Base-by-base conservation (phyloP, 2,888 invertebrate species). In the Philopedon plagiatum region DNA sequence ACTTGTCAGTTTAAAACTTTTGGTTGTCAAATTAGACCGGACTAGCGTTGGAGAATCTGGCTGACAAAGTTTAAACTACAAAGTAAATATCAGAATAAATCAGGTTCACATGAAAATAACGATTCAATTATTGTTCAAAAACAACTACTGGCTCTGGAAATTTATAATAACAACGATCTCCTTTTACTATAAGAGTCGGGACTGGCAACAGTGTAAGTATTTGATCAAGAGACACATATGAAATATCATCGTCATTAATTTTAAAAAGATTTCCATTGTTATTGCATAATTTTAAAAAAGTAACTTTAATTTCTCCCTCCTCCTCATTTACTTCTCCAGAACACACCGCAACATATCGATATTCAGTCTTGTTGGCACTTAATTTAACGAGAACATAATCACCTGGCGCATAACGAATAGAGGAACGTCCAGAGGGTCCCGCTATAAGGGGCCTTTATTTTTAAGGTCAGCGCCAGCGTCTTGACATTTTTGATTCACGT, bases 271-370 rank as follows among this genome's bases (percentile, higher is more conserved):
- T 57, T n/a, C 57, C 57, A 13, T 19, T 13, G 18, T 32, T 32
- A 32, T 13, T 34, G 13, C 32, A 57, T 32, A 34, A 29, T 57
- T 57, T 57, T 32, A 57, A 32, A 32, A 57, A 32, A n/a, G 57
- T 57, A 32, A 57, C 57, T 32, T 57, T 57, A 5, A 34, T 32
- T 57, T 57, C 57, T 13, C 32, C 34, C 32, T 57, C 57, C n/a
- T 57, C 34, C 5, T 57, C 57, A 29, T 57, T 34, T 32, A 57
- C 13, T 3, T 57, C 57, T 15, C 44, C 44, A 44, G 57, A 57
- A 32, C 1, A 29, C 2, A 57, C 18, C 9, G 57, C 32, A 13
- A 32, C 57, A 57, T 57, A 57, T 32, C 57, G 29, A 26, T 26
- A 26, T 26, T 26, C 26, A 26, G 26, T 26, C 26, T 26, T 26